phyloP scores from a whole-genome alignment of 2,888 invertebrate species.

The Phragmatobia fuliginosa region DNA sequence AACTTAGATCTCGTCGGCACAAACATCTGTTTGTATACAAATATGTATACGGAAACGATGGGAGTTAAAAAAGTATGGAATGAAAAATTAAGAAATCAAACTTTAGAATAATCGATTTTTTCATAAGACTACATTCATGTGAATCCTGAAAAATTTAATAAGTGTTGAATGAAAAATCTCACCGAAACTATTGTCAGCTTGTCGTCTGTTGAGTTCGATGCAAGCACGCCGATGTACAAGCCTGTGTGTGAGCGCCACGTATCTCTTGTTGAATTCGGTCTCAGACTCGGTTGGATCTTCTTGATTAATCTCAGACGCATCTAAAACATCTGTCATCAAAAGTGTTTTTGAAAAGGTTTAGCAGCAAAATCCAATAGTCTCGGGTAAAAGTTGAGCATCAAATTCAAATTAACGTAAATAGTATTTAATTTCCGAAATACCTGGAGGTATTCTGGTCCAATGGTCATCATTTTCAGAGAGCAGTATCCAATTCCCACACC shows the following conservation, averaged over 20 bases:
- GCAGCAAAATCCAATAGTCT: too few relatives aligned
- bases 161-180: constrained; percentile 65
- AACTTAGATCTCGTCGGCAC: not conserved
- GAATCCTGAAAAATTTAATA: not conserved
- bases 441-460: constrained; percentile 81
- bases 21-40: too few relatives aligned
- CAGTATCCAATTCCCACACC: constrained; percentile 91
- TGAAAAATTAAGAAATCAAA: not conserved
- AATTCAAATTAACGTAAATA: not conserved
- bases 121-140: not conserved
- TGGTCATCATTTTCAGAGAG: constrained; percentile 79
- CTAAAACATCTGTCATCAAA: constrained; percentile 62
- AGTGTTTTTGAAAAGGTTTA: too few relatives aligned
- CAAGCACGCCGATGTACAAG: constrained; percentile 96
- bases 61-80: not conserved
- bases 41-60: not conserved
- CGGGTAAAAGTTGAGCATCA: too few relatives aligned
- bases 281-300: constrained; percentile 91
- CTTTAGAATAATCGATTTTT: not conserved
- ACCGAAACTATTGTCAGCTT: constrained; percentile 94
- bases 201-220: constrained; percentile 95
- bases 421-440: constrained; percentile 48
- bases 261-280: constrained; percentile 93
- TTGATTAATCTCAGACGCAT: constrained; percentile 61
- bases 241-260: constrained; percentile 94